Percentiles rank a stretch among this genome's conserved stretches.
Conservation (phyloP, 2,888 invertebrate genomes). For the Cheilosia vernalis region DNA sequence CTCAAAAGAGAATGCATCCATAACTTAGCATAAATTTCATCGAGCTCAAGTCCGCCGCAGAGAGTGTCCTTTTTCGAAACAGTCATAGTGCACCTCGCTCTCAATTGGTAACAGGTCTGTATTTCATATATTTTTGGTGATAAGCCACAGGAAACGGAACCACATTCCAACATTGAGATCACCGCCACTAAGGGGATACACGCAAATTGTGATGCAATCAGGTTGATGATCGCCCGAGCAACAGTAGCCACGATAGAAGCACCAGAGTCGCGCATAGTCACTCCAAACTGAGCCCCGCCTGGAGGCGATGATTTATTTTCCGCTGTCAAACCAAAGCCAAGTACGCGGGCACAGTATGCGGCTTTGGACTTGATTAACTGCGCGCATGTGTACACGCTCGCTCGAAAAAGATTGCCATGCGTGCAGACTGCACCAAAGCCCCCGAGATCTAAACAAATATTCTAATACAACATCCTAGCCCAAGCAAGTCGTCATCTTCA, state of each 20-base stretch:
- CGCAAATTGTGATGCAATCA: conserved; percentile 69
- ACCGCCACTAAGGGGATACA: conserved; percentile 36
- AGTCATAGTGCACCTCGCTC: conserved; percentile 56
- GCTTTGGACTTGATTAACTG: conserved; percentile 66
- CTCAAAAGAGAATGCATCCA: conserved; percentile 61
- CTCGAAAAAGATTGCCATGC: conserved; percentile 14
- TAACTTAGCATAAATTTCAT: conserved; percentile 69
- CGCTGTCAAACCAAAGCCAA: conserved; percentile 67
- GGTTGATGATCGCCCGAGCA: conserved; percentile 53
- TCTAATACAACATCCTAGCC: conserved; percentile 35
- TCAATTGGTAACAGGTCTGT: conserved; percentile 11
- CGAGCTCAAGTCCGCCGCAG: conserved; percentile 1
- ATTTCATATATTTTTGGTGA: conserved; percentile 40
- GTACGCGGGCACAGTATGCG: conserved; percentile 51
- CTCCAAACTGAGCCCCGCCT: conserved; percentile 30
- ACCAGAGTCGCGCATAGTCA: conserved; percentile 26
- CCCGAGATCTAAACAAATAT: conserved; percentile 57
- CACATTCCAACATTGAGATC: conserved; percentile 60
- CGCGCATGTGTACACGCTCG: conserved; percentile 51
- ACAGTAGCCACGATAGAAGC: conserved; percentile 53
- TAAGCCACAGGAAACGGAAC: conserved; percentile 61
- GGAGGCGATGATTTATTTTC: conserved; percentile 71
- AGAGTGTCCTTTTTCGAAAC: conserved; percentile 33
- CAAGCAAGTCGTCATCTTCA: conserved; percentile 50
- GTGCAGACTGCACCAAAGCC: conserved; percentile 47